phyloP scores from a whole-genome alignment of 2,797 vertebrate genomes.

The Crypturellus tataupa region DNA sequence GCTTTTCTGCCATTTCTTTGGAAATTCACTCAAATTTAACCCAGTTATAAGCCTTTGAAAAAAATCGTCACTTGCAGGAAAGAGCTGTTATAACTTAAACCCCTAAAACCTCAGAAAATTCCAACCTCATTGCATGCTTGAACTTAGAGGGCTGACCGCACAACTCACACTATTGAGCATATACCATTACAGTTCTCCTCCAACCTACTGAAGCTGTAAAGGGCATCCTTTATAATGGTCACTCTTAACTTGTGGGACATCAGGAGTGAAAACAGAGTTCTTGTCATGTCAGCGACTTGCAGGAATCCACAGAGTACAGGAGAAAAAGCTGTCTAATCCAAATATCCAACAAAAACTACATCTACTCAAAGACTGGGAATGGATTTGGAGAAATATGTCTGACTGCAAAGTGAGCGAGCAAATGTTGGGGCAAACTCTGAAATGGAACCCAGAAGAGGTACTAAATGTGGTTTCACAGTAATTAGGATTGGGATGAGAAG shows the following conservation, averaged over 20 bases:
- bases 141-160: neutral
- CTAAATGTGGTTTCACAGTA: neutral
- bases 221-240: neutral
- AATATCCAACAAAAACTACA: neutral
- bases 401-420: neutral
- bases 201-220: neutral
- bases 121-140: neutral
- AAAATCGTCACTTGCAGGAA: neutral
- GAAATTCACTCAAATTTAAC: neutral
- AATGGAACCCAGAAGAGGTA: neutral
- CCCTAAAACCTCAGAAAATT: neutral
- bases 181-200: neutral
- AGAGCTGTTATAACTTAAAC: neutral
- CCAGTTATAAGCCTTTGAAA: neutral
- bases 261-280: neutral
- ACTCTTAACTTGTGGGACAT: neutral
- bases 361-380: neutral
- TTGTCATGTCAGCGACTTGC: neutral
- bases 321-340: neutral
- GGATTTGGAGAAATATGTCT: neutral
- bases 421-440: neutral
- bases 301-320: neutral
- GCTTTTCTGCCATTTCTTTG: neutral
- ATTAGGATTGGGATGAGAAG: neutral
- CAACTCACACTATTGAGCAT: neutral